A percentile compares a stretch with the other conserved stretches of the same genome.
phyloP scores from a whole-genome alignment of 1,140 invertebrate species.

The Sinella curviseta region DNA sequence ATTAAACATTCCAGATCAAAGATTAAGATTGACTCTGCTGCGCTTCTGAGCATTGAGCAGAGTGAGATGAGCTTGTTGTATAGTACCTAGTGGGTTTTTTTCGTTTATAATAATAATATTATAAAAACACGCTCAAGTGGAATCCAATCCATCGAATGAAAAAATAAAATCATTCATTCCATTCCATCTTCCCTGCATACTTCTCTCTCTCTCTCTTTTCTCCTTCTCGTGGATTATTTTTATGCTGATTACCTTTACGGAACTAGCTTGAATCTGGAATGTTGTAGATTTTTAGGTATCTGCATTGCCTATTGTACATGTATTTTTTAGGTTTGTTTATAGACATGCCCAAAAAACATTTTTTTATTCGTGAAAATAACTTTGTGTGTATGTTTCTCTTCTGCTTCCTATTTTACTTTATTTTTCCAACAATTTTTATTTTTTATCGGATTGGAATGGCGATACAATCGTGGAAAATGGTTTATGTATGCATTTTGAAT shows the following conservation, averaged over 20 bases:
- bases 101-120: neutral
- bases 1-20: slow-evolving; percentile 26
- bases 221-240: slow-evolving; percentile 1
- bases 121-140: neutral
- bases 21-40: slow-evolving; percentile 9
- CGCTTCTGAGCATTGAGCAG: neutral
- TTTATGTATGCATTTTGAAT: slow-evolving; percentile 12
- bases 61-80: neutral
- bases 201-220: neutral
- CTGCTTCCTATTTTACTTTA: neutral
- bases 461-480: slow-evolving; percentile 25
- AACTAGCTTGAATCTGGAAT: neutral
- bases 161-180: slow-evolving; percentile 8
- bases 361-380: slow-evolving; percentile 19
- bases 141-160: slow-evolving; percentile 18
- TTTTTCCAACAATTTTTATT: slow-evolving; percentile 20
- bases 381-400: no score
- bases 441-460: slow-evolving; percentile 25
- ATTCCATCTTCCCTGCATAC: neutral
- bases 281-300: neutral
- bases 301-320: no score
- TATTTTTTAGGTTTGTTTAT: neutral
- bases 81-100: no score
- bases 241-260: slow-evolving; percentile 13
- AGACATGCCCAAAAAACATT: neutral